These are phyloP conservation scores for Germaria angustata DNA, from an alignment of 2,888 invertebrate species.

Conservation along the genomic window DNA sequence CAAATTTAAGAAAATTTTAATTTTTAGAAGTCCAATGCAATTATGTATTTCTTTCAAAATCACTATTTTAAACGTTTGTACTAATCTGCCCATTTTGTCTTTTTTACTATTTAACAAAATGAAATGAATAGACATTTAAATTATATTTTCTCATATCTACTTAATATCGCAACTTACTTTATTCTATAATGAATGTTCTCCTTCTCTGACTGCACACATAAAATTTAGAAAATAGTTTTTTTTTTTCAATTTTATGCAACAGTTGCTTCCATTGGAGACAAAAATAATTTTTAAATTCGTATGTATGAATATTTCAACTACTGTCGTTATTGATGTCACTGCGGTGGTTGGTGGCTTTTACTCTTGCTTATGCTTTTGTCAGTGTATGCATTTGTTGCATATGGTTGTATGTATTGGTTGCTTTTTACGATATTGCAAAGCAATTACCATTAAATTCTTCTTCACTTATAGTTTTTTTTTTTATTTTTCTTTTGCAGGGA, in stretches of 20 bases:
- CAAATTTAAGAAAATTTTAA: no score
- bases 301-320: conserved; percentile 16
- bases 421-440: conserved; percentile 32
- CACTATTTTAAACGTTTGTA: no score
- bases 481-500: not conserved
- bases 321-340: conserved; percentile 19
- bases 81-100: no score
- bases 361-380: not conserved
- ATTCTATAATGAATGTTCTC: no score
- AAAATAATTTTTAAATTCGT: conserved; percentile 22
- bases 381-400: not conserved
- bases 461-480: not conserved
- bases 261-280: conserved; percentile 50
- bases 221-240: not conserved
- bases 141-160: no score
- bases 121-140: no score
- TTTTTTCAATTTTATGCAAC: conserved; percentile 26
- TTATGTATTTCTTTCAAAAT: no score
- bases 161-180: no score
- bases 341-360: not conserved
- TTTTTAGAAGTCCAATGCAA: no score
- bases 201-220: not conserved
- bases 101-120: no score
- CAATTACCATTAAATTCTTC: conserved; percentile 39
- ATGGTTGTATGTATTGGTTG: not conserved